Evolutionary conservation across 2,113 vertebrate species (phyloP).

Genomic region (Pseudorectes ferrugineus): DNA sequence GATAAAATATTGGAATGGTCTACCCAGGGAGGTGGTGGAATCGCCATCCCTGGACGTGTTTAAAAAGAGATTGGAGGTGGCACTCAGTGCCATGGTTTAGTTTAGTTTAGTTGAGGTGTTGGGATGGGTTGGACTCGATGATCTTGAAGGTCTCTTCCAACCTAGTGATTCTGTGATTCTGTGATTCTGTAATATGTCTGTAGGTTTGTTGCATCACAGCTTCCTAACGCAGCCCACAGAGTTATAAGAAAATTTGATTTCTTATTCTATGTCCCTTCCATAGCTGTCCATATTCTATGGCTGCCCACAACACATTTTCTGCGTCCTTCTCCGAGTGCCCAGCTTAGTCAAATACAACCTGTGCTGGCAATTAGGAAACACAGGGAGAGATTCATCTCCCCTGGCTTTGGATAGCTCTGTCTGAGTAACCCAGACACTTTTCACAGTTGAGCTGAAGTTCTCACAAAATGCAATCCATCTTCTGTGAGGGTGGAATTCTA

Average conservation of each 20-base stretch:
- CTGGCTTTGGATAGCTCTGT: background rate
- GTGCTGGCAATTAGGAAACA: background rate
- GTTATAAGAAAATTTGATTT: background rate
- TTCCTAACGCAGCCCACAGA: background rate
- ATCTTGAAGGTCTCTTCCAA: too few relatives aligned
- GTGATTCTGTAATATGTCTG: background rate
- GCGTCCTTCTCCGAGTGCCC: background rate
- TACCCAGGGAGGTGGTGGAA: too few relatives aligned
- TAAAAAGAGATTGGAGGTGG: too few relatives aligned
- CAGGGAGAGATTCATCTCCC: background rate
- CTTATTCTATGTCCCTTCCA: background rate
- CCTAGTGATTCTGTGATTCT: too few relatives aligned
- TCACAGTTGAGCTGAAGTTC: background rate
- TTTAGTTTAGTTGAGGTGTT: too few relatives aligned
- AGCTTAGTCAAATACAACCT: background rate
- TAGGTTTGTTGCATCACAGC: background rate
- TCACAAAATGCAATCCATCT: background rate
- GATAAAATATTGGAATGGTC: too few relatives aligned
- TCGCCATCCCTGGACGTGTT: too few relatives aligned
- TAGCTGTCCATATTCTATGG: background rate
- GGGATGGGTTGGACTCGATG: too few relatives aligned
- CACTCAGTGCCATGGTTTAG: too few relatives aligned
- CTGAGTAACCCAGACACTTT: background rate
- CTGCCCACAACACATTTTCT: background rate
- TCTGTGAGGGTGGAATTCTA: background rate